phyloP scores from a whole-genome alignment of 2,113 vertebrate species.

The Piaya cayana region DNA sequence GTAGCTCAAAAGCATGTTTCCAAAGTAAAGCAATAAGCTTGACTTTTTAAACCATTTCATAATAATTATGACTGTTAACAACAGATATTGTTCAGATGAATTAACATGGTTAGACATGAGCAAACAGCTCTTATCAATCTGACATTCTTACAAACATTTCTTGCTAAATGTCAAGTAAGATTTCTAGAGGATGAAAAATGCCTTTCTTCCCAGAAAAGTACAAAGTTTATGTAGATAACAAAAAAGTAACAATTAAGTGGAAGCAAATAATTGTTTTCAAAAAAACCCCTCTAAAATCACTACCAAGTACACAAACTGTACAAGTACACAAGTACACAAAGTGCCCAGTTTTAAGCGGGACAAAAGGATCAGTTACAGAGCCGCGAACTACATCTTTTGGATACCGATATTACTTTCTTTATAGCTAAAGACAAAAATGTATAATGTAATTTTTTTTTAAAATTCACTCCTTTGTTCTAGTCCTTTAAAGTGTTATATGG shows the following conservation, averaged over 20 bases:
- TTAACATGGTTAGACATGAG: conserved; percentile 51
- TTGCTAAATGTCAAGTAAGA: conserved; percentile 76
- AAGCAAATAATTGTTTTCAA: conserved; percentile 18
- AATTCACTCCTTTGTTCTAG: not conserved
- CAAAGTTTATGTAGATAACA: conserved; percentile 58
- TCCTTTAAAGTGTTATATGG: not conserved
- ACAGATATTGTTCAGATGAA: conserved; percentile 60
- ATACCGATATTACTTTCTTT: not conserved
- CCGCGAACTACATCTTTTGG: not conserved
- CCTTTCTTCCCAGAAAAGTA: conserved; percentile 45
- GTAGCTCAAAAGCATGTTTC: conserved; percentile 33
- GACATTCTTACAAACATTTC: conserved; percentile 73
- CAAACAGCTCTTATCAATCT: conserved; percentile 75
- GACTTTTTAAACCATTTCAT: conserved; percentile 65
- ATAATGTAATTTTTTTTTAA: not conserved
- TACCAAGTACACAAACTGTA: not conserved
- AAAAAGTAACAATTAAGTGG: not conserved
- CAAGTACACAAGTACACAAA: not conserved
- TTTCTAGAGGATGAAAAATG: conserved; percentile 67
- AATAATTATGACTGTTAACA: conserved; percentile 71
- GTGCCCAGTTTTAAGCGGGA: not conserved
- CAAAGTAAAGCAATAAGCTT: conserved; percentile 48
- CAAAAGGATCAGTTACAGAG: conserved; percentile 16
- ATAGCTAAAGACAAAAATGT: not conserved
- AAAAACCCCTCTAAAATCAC: not conserved